These are phyloP conservation scores for Damaliscus lunatus DNA, from an alignment of 2,113 vertebrate species.

Conservation along the genomic window DNA sequence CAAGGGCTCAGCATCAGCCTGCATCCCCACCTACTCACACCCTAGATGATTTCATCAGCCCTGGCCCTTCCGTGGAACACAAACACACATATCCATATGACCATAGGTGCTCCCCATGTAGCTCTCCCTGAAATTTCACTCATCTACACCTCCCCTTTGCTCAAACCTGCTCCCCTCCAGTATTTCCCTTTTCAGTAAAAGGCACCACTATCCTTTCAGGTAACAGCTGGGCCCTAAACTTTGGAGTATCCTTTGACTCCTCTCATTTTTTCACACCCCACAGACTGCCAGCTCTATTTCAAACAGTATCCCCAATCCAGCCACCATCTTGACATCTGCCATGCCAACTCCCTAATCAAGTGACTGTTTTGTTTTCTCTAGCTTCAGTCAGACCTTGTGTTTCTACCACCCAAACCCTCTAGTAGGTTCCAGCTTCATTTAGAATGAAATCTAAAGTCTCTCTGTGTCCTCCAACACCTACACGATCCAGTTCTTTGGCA, in stretches of 20 bases:
- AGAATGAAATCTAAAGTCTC: neutral
- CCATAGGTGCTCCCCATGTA: neutral
- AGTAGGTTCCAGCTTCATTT: neutral
- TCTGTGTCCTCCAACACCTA: neutral
- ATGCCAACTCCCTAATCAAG: neutral
- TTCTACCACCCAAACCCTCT: neutral
- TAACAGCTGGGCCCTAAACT: neutral
- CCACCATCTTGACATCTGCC: neutral
- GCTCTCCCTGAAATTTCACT: neutral
- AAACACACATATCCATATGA: neutral
- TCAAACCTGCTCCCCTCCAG: neutral
- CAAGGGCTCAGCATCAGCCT: neutral
- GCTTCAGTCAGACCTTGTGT: neutral
- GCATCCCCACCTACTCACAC: neutral
- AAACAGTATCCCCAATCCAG: neutral
- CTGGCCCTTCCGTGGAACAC: neutral
- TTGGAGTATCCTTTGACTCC: neutral
- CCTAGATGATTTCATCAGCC: neutral
- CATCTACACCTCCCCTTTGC: neutral
- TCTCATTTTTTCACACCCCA: neutral
- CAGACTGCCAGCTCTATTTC: neutral
- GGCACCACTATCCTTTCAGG: neutral
- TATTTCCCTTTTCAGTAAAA: neutral
- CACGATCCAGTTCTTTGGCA: neutral
- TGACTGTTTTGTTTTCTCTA: neutral